These are phyloP conservation scores for Montipora foliosa DNA, from an alignment of 64 coral and sea anemone genomes.

Conservation along the genomic window DNA sequence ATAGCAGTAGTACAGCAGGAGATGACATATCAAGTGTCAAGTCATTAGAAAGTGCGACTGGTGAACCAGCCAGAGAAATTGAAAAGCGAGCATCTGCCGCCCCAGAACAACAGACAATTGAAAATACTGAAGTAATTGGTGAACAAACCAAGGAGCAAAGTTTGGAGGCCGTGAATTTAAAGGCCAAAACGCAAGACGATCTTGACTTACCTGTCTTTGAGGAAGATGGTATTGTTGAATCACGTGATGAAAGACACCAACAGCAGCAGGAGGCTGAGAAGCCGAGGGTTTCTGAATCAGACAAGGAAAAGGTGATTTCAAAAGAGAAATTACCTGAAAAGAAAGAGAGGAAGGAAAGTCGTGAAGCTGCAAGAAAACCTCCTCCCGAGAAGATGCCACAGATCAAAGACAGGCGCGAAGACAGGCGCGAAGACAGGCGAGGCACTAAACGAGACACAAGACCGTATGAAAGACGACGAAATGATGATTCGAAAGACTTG, in stretches of 20 bases:
- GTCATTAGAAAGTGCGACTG: conserved; percentile 82
- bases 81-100: not conserved
- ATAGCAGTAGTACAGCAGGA: conserved; percentile 97
- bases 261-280: conserved; percentile 42
- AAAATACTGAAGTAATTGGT: not conserved
- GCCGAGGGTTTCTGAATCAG: not conserved
- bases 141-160: not conserved
- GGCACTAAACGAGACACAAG: conserved; percentile 3
- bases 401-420: conserved; percentile 31
- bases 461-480: conserved; percentile 7
- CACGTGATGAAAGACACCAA: conserved; percentile 9
- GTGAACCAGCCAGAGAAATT: conserved; percentile 25
- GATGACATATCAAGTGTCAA: conserved; percentile 97
- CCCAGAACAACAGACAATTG: not conserved
- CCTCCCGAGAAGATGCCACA: not conserved
- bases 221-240: conserved; percentile 11
- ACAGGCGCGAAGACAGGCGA: not conserved
- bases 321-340: conserved; percentile 15
- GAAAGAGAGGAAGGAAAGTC: conserved; percentile 65
- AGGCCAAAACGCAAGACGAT: conserved; percentile 20
- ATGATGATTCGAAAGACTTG: conserved; percentile 22
- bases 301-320: conserved; percentile 1
- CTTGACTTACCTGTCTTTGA: conserved; percentile 17
- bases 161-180: not conserved
- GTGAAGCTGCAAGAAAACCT: conserved; percentile 33